A percentile compares a stretch with the other conserved stretches of the same genome.
phyloP scores from a whole-genome alignment of 2,113 vertebrate species.

The Phalacrocorax brasilianus region DNA sequence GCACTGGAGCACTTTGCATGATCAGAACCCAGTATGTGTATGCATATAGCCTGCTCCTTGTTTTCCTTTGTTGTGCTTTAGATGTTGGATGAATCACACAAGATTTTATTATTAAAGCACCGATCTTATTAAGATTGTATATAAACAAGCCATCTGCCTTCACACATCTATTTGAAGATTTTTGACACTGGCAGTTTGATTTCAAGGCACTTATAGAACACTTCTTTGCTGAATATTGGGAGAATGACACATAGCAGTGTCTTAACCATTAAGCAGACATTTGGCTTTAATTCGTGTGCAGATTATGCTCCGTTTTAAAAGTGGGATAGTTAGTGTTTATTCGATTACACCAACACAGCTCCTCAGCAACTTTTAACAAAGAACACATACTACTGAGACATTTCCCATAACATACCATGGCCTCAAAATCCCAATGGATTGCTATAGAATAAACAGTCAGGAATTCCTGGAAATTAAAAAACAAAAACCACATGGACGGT shows the following conservation, averaged over 20 bases:
- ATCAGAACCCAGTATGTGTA: not conserved
- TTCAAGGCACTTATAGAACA: not conserved
- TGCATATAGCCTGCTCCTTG: not conserved
- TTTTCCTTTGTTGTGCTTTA: constrained; percentile 22
- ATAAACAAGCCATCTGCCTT: constrained; percentile 36
- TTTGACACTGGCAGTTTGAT: not conserved
- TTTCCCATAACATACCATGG: constrained; percentile 32
- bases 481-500: constrained; percentile 59
- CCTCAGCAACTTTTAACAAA: constrained; percentile 43
- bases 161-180: constrained; percentile 3
- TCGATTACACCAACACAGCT: constrained; percentile 27
- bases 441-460: constrained; percentile 61
- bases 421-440: constrained; percentile 34
- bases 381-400: constrained; percentile 11
- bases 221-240: not conserved
- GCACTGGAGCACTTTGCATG: not conserved
- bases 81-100: constrained; percentile 18
- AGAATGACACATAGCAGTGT: not conserved
- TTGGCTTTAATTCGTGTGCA: constrained; percentile 39
- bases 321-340: constrained; percentile 33
- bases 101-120: constrained; percentile 22
- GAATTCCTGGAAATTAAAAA: constrained; percentile 64
- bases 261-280: constrained; percentile 24
- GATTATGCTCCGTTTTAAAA: constrained; percentile 19
- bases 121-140: constrained; percentile 15